phyloP scores from a whole-genome alignment of 1,140 invertebrate species.

The Chymomyza costata region DNA sequence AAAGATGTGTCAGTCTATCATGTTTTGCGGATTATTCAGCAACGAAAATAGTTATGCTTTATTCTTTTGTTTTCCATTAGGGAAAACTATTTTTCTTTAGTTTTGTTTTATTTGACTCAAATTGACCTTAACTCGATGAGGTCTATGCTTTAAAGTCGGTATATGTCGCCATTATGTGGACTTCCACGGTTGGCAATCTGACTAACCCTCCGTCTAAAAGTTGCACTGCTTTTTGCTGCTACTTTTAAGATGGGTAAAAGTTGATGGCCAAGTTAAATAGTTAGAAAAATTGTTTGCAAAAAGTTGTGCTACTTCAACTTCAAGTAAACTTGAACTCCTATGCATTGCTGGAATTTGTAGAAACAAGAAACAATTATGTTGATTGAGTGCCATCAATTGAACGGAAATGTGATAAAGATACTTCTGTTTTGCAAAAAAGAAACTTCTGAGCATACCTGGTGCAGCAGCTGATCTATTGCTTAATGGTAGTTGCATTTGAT shows the following conservation, averaged over 20 bases:
- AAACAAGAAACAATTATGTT: no score
- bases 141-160: constrained; percentile 8
- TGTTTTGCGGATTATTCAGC: constrained; percentile 55
- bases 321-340: no score
- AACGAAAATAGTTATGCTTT: constrained; percentile 63
- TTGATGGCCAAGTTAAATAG: constrained; percentile 17
- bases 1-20: constrained; percentile 47
- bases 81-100: constrained; percentile 53
- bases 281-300: constrained; percentile 21
- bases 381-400: no score
- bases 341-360: no score
- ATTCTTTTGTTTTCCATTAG: constrained; percentile 60
- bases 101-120: constrained; percentile 24
- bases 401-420: no score
- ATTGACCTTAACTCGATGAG: constrained; percentile 1
- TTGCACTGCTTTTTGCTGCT: constrained; percentile 7
- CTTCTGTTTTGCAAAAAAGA: no score
- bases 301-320: constrained; percentile 7
- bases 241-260: constrained; percentile 22
- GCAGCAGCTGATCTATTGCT: no score
- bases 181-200: no score
- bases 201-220: constrained; percentile 4
- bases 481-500: no score
- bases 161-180: not conserved
- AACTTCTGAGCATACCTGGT: no score